A percentile compares a stretch with the other conserved stretches of the same genome.
These are phyloP conservation scores for Eupithecia tripunctaria DNA, from an alignment of 2,888 invertebrate genomes.

Conservation along the genomic window DNA sequence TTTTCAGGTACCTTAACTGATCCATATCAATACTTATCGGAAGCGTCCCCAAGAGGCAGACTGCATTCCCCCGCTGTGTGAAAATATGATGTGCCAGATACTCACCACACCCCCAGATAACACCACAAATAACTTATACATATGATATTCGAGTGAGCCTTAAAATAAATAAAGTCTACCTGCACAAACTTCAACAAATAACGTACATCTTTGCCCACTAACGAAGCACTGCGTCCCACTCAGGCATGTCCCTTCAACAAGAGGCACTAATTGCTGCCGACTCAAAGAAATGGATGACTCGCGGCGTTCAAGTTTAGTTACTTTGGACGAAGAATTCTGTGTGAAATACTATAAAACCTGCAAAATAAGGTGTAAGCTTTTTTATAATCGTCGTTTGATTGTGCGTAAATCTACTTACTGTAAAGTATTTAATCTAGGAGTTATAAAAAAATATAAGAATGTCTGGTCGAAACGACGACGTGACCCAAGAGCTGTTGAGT, in stretches of 20 bases:
- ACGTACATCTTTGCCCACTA: neutral
- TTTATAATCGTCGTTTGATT: neutral
- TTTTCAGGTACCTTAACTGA: no score
- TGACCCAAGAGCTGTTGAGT: neutral
- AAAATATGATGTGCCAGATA: no score
- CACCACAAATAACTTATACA: neutral
- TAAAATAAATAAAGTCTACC: neutral
- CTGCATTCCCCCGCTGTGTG: no score
- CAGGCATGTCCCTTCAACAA: neutral
- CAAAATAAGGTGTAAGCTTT: neutral
- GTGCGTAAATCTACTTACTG: neutral
- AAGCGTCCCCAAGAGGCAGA: no score
- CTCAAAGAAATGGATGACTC: slow-evolving; percentile 7
- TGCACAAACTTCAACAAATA: neutral
- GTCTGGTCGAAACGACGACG: neutral
- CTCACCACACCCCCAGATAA: no score
- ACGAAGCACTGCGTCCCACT: slow-evolving; percentile 7
- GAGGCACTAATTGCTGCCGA: neutral
- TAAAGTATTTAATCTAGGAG: neutral
- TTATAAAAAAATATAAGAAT: no score
- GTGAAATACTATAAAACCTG: neutral
- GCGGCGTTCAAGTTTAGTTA: neutral
- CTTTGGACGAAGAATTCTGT: neutral
- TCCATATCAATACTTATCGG: no score
- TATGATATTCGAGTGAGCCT: neutral